Percentiles rank a stretch among this genome's conserved stretches.
Conservation (phyloP, 2,797 vertebrate species). For the Oreochromis grahami region DNA sequence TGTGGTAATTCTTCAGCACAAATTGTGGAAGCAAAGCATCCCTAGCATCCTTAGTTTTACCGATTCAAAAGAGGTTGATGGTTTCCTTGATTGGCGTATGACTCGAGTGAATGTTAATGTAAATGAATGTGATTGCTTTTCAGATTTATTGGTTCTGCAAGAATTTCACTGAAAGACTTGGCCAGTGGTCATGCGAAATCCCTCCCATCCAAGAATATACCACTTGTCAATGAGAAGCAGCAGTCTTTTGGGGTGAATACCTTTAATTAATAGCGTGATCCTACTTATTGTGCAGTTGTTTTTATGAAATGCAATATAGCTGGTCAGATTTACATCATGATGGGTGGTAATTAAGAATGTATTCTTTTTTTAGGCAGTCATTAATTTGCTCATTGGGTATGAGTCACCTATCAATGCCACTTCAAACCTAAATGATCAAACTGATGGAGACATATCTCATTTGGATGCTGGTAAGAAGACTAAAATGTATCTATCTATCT, state of each 20-base stretch:
- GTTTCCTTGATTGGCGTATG: neutral
- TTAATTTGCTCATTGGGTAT: conserved; percentile 87
- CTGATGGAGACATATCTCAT: conserved; percentile 30
- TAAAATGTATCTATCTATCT: neutral
- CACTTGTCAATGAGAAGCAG: conserved; percentile 86
- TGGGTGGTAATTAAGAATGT: neutral
- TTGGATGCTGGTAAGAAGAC: conserved; percentile 54
- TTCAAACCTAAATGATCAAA: conserved; percentile 53
- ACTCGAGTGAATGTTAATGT: neutral
- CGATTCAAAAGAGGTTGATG: neutral
- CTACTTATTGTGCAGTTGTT: neutral
- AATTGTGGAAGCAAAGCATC: neutral
- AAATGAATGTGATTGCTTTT: conserved; percentile 38
- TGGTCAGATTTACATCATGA: neutral
- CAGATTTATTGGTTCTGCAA: conserved; percentile 90
- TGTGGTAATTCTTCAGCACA: neutral
- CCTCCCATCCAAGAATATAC: conserved; percentile 81
- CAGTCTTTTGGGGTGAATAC: conserved; percentile 85
- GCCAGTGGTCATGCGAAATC: conserved; percentile 82
- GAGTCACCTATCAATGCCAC: conserved; percentile 75
- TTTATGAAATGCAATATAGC: neutral
- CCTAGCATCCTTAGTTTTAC: neutral
- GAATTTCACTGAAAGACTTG: conserved; percentile 83
- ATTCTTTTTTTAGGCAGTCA: conserved; percentile 77
- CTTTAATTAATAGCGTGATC: neutral